phyloP scores from a whole-genome alignment of 2,888 invertebrate genomes.

The Ligdia adustata region DNA sequence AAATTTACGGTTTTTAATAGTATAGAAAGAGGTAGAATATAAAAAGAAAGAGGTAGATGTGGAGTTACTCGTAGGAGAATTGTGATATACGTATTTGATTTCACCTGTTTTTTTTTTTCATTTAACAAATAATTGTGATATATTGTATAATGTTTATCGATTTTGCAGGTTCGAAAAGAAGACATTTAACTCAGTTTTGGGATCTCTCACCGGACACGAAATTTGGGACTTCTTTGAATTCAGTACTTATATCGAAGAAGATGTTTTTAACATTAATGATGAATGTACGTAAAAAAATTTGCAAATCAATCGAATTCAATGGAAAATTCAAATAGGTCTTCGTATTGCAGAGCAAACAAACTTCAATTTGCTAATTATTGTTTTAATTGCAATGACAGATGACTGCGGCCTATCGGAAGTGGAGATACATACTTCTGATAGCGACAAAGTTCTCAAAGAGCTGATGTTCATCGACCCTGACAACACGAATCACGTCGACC shows the following conservation, averaged over 20 bases:
- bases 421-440: conserved; percentile 24
- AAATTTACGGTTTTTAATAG: too few relatives aligned
- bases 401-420: conserved; percentile 31
- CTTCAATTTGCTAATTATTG: too few relatives aligned
- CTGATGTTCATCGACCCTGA: conserved; percentile 47
- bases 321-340: too few relatives aligned
- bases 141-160: too few relatives aligned
- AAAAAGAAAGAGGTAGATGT: too few relatives aligned
- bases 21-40: too few relatives aligned
- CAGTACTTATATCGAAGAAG: conserved; percentile 37
- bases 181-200: conserved; percentile 49
- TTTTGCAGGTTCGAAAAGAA: conserved; percentile 55
- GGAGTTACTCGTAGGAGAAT: too few relatives aligned
- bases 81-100: too few relatives aligned
- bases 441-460: conserved; percentile 43
- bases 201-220: conserved; percentile 46
- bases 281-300: conserved; percentile 41
- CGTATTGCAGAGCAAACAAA: too few relatives aligned
- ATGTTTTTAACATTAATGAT: conserved; percentile 39
- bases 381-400: conserved; percentile 24
- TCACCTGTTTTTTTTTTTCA: too few relatives aligned
- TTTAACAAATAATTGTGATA: too few relatives aligned
- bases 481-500: conserved; percentile 53
- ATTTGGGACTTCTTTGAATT: conserved; percentile 58
- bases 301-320: too few relatives aligned